Percentiles rank a stretch among this genome's conserved stretches.
Conservation (phyloP, 1,140 invertebrate genomes). For the Drosophila sproati region DNA sequence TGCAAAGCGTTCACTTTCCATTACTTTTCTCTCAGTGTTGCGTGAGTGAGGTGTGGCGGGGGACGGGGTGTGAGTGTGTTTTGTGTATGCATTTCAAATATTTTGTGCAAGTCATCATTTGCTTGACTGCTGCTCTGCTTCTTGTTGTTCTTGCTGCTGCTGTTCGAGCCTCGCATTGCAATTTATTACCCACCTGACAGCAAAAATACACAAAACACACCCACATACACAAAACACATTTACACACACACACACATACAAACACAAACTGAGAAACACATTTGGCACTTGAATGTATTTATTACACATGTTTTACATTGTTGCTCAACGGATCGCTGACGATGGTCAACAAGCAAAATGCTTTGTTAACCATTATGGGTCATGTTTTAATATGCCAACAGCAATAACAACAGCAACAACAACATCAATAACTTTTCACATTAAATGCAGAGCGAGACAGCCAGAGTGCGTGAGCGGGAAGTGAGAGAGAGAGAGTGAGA, state of each 20-base stretch:
- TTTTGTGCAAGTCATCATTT: conserved; percentile 56
- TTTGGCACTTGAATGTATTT: conserved; percentile 64
- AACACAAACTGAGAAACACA: conserved; percentile 10
- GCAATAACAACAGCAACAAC: conserved; percentile 42
- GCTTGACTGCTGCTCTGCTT: conserved; percentile 32
- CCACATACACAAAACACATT: conserved; percentile 5
- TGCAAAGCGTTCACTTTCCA: no score
- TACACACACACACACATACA: no score
- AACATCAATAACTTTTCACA: conserved; percentile 77
- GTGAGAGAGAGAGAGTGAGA: conserved; percentile 17
- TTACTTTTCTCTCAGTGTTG: conserved; percentile 30
- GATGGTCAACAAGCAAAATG: conserved; percentile 75
- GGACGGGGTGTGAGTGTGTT: neutral
- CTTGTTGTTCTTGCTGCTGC: conserved; percentile 8
- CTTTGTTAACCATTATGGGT: conserved; percentile 81
- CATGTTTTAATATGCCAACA: conserved; percentile 78
- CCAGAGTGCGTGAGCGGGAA: neutral
- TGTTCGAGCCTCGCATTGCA: conserved; percentile 52
- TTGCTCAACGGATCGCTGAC: conserved; percentile 62
- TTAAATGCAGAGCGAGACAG: conserved; percentile 63
- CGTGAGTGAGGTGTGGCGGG: neutral
- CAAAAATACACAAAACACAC: conserved; percentile 32
- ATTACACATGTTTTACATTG: conserved; percentile 81
- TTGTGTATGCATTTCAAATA: conserved; percentile 40
- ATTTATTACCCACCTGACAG: conserved; percentile 67